phyloP scores from a whole-genome alignment of 2,113 vertebrate species.

The Struthio camelus region DNA sequence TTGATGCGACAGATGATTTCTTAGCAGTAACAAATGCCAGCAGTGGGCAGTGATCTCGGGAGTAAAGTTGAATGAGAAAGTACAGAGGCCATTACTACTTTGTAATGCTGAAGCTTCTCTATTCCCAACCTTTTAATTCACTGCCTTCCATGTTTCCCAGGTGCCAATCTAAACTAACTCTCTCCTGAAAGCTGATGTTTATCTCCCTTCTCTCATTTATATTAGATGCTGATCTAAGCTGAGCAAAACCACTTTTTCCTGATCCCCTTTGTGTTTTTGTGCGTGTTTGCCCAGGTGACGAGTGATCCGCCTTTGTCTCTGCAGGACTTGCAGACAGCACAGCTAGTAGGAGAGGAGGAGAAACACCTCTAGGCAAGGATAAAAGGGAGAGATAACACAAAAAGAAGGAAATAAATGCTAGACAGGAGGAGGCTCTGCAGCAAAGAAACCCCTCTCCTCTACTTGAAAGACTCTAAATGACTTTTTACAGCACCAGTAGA shows the following conservation, averaged over 20 bases:
- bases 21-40: slow-evolving; percentile 1
- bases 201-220: not conserved
- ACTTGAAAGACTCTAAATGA: not conserved
- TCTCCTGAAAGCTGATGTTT: not conserved
- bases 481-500: not conserved
- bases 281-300: not conserved
- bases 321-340: not conserved
- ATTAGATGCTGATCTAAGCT: not conserved
- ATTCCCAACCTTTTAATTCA: not conserved
- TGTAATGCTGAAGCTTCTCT: not conserved
- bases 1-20: slow-evolving; percentile 16
- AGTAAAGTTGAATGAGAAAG: not conserved
- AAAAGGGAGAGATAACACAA: not conserved
- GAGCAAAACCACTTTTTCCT: not conserved
- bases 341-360: not conserved
- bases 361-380: not conserved
- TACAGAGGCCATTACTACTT: not conserved
- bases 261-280: not conserved
- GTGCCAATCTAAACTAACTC: not conserved
- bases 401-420: not conserved
- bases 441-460: not conserved
- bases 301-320: not conserved
- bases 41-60: not conserved
- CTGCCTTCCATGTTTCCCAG: not conserved
- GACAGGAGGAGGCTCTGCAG: not conserved